phyloP scores from a whole-genome alignment of 2,113 vertebrate genomes.

The Tetraodon nigroviridis region DNA sequence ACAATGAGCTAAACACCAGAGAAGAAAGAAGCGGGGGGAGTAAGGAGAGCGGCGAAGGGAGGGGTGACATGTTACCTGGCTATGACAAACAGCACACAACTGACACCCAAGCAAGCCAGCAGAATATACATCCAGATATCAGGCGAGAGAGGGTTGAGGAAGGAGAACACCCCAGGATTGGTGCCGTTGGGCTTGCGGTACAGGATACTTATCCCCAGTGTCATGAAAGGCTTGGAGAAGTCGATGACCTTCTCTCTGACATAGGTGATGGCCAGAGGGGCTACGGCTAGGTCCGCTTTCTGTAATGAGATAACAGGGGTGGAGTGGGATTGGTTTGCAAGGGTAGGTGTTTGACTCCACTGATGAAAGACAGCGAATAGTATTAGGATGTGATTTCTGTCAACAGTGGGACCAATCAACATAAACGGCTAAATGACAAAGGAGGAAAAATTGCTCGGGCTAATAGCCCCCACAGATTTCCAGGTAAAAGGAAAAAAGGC shows the following conservation, averaged over 20 bases:
- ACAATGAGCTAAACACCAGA: slow-evolving; percentile 60
- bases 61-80: slow-evolving; percentile 95
- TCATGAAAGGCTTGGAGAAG: slow-evolving; percentile 99
- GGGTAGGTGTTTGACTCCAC: slow-evolving; percentile 13
- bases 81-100: slow-evolving; percentile 99
- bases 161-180: slow-evolving; percentile 96
- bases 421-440: slow-evolving; percentile 12
- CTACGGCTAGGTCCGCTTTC: slow-evolving; percentile 97
- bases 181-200: slow-evolving; percentile 97
- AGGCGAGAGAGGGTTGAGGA: slow-evolving; percentile 98
- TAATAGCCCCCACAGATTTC: slow-evolving; percentile 39
- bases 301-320: slow-evolving; percentile 65
- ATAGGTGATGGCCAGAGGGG: slow-evolving; percentile 96
- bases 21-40: slow-evolving; percentile 74
- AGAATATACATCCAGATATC: slow-evolving; percentile 99
- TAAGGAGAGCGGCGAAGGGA: slow-evolving; percentile 69
- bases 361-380: slow-evolving; percentile 61
- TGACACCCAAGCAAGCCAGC: slow-evolving; percentile 99
- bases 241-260: slow-evolving; percentile 98
- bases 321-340: neutral
- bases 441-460: slow-evolving; percentile 27
- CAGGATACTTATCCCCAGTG: slow-evolving; percentile 90
- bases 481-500: slow-evolving; percentile 29
- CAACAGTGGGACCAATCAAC: slow-evolving; percentile 32
- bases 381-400: slow-evolving; percentile 62